Evolutionary conservation across 2,113 vertebrate species (phyloP).

Genomic region (Otolemur garnettii): DNA sequence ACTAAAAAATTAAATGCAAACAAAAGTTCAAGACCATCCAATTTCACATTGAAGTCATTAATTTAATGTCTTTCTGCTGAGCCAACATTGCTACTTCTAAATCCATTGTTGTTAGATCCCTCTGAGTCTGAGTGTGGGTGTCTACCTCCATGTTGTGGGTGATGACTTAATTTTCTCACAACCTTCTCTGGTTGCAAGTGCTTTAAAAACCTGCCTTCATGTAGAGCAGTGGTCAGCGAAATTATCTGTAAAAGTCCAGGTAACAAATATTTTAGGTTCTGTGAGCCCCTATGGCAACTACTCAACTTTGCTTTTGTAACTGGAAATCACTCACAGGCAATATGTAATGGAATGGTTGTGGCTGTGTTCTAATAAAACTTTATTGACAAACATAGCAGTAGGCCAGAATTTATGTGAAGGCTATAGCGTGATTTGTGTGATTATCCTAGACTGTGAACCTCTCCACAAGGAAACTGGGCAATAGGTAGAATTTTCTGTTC

Average conservation of each 20-base stretch:
- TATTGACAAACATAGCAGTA: background rate
- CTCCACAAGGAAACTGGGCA: background rate
- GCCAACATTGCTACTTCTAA: background rate
- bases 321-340: background rate
- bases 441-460: constrained; percentile 8
- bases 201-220: background rate
- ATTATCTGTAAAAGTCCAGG: background rate
- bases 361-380: constrained; percentile 5
- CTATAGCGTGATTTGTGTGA: background rate
- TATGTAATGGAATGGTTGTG: background rate
- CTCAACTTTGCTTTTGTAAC: background rate
- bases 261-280: background rate
- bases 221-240: background rate
- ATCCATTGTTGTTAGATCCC: background rate
- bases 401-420: background rate
- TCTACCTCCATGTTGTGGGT: background rate
- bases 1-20: background rate
- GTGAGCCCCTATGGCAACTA: background rate
- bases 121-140: background rate
- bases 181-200: background rate
- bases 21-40: background rate
- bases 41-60: background rate
- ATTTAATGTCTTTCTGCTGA: background rate
- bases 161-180: background rate
- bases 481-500: background rate